Evolutionary conservation across 2,113 vertebrate genomes (phyloP).

Genomic region (Illadopsis cleaveri): DNA sequence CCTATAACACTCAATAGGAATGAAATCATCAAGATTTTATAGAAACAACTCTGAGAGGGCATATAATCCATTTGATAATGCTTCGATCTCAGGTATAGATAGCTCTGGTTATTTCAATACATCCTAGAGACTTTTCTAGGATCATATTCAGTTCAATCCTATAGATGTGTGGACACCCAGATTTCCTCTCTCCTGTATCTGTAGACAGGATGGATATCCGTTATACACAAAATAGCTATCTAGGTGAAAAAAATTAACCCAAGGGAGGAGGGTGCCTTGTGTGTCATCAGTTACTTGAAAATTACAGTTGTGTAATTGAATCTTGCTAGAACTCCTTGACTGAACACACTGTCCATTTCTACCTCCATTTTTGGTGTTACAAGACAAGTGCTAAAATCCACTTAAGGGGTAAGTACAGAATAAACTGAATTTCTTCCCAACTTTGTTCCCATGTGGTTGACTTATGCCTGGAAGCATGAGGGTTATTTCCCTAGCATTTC

Average conservation of each 20-base stretch:
- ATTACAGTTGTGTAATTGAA: neutral
- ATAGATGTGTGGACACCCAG: neutral
- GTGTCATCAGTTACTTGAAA: neutral
- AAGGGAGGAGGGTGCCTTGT: neutral
- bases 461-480: neutral
- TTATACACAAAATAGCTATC: neutral
- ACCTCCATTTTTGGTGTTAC: neutral
- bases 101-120: neutral
- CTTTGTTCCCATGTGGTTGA: neutral
- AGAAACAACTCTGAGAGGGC: neutral
- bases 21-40: neutral
- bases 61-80: neutral
- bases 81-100: neutral
- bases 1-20: neutral
- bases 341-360: neutral
- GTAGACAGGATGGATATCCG: neutral
- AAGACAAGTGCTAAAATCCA: neutral
- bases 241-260: neutral
- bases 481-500: constrained; percentile 7
- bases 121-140: neutral
- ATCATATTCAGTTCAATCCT: neutral
- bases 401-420: neutral
- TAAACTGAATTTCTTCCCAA: neutral
- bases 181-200: neutral
- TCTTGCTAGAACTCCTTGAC: neutral